Evolutionary conservation across 2,888 invertebrate species (phyloP), one percentile per base, ranked within the genome.

Genomic region (Cephalotes varians): DNA sequence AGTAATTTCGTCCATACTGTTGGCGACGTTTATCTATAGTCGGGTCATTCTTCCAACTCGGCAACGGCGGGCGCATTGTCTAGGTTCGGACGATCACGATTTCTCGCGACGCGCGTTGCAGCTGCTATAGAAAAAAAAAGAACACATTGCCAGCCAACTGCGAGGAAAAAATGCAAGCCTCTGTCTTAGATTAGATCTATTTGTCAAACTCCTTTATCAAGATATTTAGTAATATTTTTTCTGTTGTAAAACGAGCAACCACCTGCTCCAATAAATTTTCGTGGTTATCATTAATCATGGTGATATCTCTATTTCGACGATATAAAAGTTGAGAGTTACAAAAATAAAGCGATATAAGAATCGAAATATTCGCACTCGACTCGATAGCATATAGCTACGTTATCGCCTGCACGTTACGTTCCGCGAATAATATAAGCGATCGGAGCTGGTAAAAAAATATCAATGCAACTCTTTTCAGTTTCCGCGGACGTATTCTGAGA

Each of bases 1-100:
- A 90, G 90, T 92, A 91, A 92, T 92, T 92, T 91, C 85, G 91
- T 87, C 83, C 81, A 58, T 40, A 74, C 71, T 85, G 67, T 76
- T 82, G 62, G 21, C 74, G 83, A 82, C 73, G 80, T 71, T 79
- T 71, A 25, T 58, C 69, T 69, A 65, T 34, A 25, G 64, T 37
- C n/a, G 18, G 64, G 6, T 18, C 34, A 49, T 56, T 37, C 37
- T 40, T 37, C 12, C 65, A 65, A 65, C 51, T 37, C 18, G 25
- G 1, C 5, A n/a, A 62, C 28, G 34, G 25, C 25, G 37, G 28
- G 21, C 9, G n/a, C 31, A 67, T 67, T 77, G 64, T 77, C 67
- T 54, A 77, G 54, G 44, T 56, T 69, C 28, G 56, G 37, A 51
- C 58, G 71, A 79, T 79, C 58, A 49, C 58, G 28, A 28, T 21